Evolutionary conservation across 2,888 invertebrate genomes (phyloP), one percentile per base, ranked within the genome.

Genomic region (Loripinus fragilis): DNA sequence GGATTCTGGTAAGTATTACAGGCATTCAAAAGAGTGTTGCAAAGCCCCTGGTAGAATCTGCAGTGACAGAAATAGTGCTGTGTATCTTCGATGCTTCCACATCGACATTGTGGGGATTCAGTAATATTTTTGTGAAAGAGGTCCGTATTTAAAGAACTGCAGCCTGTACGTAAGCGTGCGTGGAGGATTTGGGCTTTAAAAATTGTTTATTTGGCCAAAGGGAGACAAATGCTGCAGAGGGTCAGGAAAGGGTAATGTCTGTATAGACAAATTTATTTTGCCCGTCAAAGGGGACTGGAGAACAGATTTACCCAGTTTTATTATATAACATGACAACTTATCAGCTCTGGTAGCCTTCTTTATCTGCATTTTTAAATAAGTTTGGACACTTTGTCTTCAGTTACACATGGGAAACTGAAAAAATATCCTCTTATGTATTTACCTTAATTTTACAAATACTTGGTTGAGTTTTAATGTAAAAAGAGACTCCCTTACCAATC

Each of bases 391-490:
- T 52, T 23, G 23, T 28, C 25, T 52, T 52, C 52, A 52, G 23
- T 28, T 23, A 15, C n/a, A 23, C 25, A 20, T 52, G 25, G 5
- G 25, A 52, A 52, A 23, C 15, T 52, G 25, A 52, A 52, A 28
- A 52, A 10, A 12, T 52, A 2, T 52, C 52, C 7, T 52, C 25
- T 8, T 23, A 3, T 8, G 10, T 10, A 5, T 52, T 52, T 52
- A 25, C 15, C 25, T 52, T 52, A 23, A 52, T 52, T 52, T 52
- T 52, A 25, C 52, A 52, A 15, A 52, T 52, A n/a, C 52, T 52
- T 2, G 52, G 52, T 7, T 52, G 52, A 28, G 23, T 52, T 25
- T 23, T 25, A 25, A 3, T 52, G 25, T 52, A 7, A 25, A 52
- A 52, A 52, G 52, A 28, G 25, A 52, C 28, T 8, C 52, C 20